Percentiles rank a stretch among this genome's conserved stretches.
These are phyloP conservation scores for Enteromius argenteus DNA, from an alignment of 2,797 vertebrate genomes.

Conservation along the genomic window DNA sequence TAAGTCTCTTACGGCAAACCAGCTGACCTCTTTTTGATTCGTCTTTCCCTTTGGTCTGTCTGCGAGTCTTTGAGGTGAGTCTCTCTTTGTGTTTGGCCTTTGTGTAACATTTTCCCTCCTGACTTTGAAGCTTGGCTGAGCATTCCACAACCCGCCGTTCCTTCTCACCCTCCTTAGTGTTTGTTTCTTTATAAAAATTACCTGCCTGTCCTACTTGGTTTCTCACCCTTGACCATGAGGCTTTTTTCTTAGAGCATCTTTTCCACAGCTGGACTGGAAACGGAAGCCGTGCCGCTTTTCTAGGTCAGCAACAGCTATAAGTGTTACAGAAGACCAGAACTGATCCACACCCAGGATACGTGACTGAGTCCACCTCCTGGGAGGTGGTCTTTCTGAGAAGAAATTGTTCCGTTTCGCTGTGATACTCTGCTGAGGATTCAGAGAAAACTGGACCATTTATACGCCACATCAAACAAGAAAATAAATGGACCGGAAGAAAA, in stretches of 20 bases:
- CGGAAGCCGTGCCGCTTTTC: constrained; percentile 49
- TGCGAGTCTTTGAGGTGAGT: constrained; percentile 47
- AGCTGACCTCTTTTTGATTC: constrained; percentile 16
- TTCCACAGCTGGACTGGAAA: constrained; percentile 54
- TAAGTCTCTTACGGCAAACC: not conserved
- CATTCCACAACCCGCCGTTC: constrained; percentile 38
- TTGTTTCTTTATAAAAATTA: constrained; percentile 60
- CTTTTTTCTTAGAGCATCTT: constrained; percentile 31
- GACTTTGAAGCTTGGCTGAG: constrained; percentile 63
- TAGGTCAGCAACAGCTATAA: constrained; percentile 60
- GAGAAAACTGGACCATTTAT: constrained; percentile 49
- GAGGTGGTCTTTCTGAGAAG: constrained; percentile 42
- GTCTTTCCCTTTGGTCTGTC: constrained; percentile 39
- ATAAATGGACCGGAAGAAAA: not conserved
- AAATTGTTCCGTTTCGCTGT: constrained; percentile 26
- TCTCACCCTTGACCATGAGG: constrained; percentile 60
- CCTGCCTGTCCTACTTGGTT: constrained; percentile 64
- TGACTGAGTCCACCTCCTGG: constrained; percentile 44
- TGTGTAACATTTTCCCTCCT: constrained; percentile 51
- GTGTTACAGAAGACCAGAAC: constrained; percentile 38
- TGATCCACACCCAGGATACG: constrained; percentile 45
- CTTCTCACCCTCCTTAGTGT: constrained; percentile 45
- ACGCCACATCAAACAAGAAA: constrained; percentile 24
- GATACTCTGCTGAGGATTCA: constrained; percentile 44
- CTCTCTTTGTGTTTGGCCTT: constrained; percentile 54